Evolutionary conservation across 2,888 invertebrate species (phyloP).

Genomic region (Tipula confusa): DNA sequence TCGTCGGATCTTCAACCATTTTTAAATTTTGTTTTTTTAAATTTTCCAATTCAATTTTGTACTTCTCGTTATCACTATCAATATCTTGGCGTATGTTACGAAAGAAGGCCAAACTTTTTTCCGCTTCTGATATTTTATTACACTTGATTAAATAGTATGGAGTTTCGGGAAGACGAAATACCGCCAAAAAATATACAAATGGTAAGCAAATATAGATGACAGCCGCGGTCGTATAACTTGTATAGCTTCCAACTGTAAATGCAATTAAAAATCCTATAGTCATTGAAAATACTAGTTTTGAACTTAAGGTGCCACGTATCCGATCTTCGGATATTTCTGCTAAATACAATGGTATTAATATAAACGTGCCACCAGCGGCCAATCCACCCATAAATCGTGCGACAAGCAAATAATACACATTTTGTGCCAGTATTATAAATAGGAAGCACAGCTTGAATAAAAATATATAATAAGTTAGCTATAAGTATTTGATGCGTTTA

Average conservation of each 20-base stretch:
- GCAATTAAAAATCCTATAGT: conserved; percentile 32
- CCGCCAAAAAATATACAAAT: neutral
- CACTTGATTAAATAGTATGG: neutral
- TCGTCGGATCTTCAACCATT: neutral
- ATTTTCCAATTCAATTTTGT: neutral
- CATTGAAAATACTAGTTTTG: conserved; percentile 15
- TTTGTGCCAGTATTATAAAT: neutral
- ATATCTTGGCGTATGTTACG: neutral
- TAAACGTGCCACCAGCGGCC: conserved; percentile 31
- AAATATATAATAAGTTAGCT: neutral
- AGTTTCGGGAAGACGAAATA: conserved; percentile 26
- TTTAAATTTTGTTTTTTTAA: neutral
- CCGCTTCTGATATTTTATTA: neutral
- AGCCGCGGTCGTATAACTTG: neutral
- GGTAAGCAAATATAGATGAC: neutral
- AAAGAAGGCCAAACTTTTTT: neutral
- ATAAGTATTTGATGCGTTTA: too few species aligned
- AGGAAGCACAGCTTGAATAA: neutral
- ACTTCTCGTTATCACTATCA: neutral
- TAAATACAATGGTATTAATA: conserved; percentile 33
- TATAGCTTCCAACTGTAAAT: neutral
- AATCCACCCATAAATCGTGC: conserved; percentile 33
- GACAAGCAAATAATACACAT: conserved; percentile 26
- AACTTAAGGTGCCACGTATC: conserved; percentile 33
- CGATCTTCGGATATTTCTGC: conserved; percentile 33